These are phyloP conservation scores for Kradibia gibbosae DNA, from an alignment of 1,140 invertebrate species.

Conservation along the genomic window DNA sequence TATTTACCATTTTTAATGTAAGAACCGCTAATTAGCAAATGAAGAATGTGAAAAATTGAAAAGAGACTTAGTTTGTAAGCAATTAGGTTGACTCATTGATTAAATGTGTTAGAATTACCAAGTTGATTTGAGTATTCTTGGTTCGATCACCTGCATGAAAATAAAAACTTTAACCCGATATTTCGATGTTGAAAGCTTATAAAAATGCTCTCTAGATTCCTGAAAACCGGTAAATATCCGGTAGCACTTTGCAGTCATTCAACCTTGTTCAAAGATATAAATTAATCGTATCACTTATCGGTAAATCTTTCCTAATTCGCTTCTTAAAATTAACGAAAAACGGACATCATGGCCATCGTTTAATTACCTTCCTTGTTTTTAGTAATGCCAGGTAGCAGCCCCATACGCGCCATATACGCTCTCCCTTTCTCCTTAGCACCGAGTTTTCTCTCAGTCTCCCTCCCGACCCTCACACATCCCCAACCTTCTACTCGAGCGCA, in stretches of 20 bases:
- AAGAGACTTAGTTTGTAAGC: neutral
- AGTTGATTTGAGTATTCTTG: neutral
- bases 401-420: neutral
- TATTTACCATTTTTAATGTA: neutral
- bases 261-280: constrained; percentile 2
- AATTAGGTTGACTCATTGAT: neutral
- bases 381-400: neutral
- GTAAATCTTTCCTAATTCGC: constrained; percentile 41
- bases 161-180: neutral
- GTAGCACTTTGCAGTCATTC: constrained; percentile 3
- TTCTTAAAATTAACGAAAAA: constrained; percentile 28
- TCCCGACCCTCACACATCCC: neutral
- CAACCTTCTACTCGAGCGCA: neutral
- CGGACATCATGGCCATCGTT: neutral
- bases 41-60: neutral
- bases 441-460: neutral
- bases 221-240: constrained; percentile 41
- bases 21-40: neutral
- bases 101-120: neutral
- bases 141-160: neutral
- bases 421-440: neutral
- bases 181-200: neutral
- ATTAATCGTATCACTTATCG: constrained; percentile 28
- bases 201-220: constrained; percentile 18
- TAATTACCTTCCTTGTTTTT: constrained; percentile 34